These are phyloP conservation scores for Pungitius pungitius DNA, from an alignment of 2,113 vertebrate species.

Conservation along the genomic window DNA sequence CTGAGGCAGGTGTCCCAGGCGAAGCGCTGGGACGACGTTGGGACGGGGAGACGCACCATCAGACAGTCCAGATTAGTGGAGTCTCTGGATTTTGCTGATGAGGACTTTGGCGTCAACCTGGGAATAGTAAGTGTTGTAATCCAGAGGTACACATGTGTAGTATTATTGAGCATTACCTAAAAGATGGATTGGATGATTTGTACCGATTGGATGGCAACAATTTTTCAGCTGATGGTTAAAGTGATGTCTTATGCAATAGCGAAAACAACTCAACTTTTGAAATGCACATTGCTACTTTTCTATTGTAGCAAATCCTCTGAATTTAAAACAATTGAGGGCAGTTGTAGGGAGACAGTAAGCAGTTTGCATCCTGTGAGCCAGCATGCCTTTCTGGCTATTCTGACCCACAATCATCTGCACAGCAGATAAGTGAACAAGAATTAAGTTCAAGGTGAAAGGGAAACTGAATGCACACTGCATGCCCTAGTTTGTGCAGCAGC, in stretches of 20 bases:
- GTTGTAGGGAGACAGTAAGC: not conserved
- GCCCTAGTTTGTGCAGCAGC: not conserved
- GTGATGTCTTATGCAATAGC: not conserved
- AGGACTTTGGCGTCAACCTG: conserved; percentile 77
- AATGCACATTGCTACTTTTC: not conserved
- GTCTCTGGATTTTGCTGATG: conserved; percentile 77
- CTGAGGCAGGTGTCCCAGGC: conserved; percentile 80
- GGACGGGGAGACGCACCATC: conserved; percentile 65
- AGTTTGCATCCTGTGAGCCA: not conserved
- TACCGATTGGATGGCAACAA: not conserved
- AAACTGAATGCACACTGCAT: not conserved
- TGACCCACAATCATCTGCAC: not conserved
- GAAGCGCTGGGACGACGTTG: conserved; percentile 76
- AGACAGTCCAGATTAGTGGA: conserved; percentile 74
- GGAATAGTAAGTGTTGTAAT: conserved; percentile 76
- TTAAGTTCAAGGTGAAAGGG: not conserved
- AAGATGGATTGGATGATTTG: no score
- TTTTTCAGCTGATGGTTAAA: not conserved
- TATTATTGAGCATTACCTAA: not conserved
- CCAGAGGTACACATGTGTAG: not conserved
- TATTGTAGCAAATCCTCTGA: not conserved
- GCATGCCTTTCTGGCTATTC: not conserved
- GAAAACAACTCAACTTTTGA: not conserved
- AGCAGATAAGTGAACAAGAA: not conserved
- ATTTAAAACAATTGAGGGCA: not conserved